Evolutionary conservation across 1,140 invertebrate genomes (phyloP).

Genomic region (Drosophila orosa): DNA sequence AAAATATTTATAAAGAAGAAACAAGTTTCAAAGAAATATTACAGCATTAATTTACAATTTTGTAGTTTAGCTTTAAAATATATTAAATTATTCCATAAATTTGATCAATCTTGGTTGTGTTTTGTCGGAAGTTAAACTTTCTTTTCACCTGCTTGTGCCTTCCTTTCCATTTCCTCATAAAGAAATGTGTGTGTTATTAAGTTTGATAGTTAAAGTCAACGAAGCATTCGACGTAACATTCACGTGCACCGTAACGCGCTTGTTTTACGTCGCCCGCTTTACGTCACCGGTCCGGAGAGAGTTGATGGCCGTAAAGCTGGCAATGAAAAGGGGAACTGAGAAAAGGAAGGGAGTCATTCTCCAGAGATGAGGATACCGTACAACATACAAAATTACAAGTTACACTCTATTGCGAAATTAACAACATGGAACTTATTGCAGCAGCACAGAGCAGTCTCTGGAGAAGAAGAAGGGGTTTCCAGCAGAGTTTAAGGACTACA

Average conservation of each 20-base stretch:
- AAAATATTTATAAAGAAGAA: not conserved
- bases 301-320: slow-evolving; percentile 64
- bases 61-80: not conserved
- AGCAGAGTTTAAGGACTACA: too few relatives aligned
- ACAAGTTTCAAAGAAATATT: not conserved
- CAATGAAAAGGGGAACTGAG: slow-evolving; percentile 7
- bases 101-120: too few relatives aligned
- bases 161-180: slow-evolving; percentile 28
- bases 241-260: slow-evolving; percentile 65
- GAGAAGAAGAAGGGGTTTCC: not conserved
- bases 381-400: slow-evolving; percentile 78
- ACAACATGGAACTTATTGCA: slow-evolving; percentile 82
- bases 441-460: slow-evolving; percentile 2
- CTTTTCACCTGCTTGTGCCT: slow-evolving; percentile 10
- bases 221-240: slow-evolving; percentile 73
- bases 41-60: not conserved
- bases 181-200: slow-evolving; percentile 47
- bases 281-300: slow-evolving; percentile 46
- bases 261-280: slow-evolving; percentile 70
- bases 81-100: not conserved
- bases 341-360: slow-evolving; percentile 12
- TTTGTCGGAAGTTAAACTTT: not conserved
- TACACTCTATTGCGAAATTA: slow-evolving; percentile 81
- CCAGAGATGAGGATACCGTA: slow-evolving; percentile 42
- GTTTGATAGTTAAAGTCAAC: slow-evolving; percentile 73